Base-by-base conservation (phyloP, 2,888 invertebrate species). In the Cheilosia scutellata region DNA sequence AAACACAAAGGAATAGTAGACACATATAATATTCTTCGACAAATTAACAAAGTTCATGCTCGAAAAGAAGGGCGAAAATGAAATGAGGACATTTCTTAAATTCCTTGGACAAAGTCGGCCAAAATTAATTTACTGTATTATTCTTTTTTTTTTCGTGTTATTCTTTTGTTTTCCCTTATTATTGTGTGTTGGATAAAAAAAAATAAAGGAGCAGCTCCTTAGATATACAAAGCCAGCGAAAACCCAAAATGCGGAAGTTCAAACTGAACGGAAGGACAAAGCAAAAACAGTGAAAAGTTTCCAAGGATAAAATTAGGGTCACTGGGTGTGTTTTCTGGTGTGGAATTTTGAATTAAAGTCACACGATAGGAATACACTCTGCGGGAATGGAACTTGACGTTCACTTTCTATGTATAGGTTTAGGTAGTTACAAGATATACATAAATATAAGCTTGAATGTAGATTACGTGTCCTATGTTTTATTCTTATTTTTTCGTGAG, bases 301-400 rank as follows among this genome's bases (percentile, higher is more conserved):
- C 90, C 83, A 88, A 90, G 89, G 89, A 89, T 90, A 87, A 89
- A 91, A 91, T 91, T 90, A 91, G 90, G 91, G 91, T 91, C 91
- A 91, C 90, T 91, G 90, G 91, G 91, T 90, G 91, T 90, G 91
- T 89, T 88, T 87, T 88, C 60, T 68, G 55, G 62, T 76, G 53
- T 42, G 53, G 60, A 80, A 71, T 76, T 84, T 27, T 60, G 71
- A 80, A 80, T 79, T 71, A 70, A 65, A 84, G 84, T 62, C 75
- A 33, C 80, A 66, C 79, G 65, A 79, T 70, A 27, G 33, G 70
- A 65, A 44, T 31, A 31, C 13, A 31, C 31, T 66, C 20, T 20
- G 20, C 20, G n/a, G 20, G 9, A 58, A 62, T 47, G 63, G 78
- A 78, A 78, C 78, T 74, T 16, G 58, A 62, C 20, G 53, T 25